A percentile compares a stretch with the other conserved stretches of the same genome.
Conservation (phyloP, 2,113 vertebrate species). For the Arvicanthis niloticus region DNA sequence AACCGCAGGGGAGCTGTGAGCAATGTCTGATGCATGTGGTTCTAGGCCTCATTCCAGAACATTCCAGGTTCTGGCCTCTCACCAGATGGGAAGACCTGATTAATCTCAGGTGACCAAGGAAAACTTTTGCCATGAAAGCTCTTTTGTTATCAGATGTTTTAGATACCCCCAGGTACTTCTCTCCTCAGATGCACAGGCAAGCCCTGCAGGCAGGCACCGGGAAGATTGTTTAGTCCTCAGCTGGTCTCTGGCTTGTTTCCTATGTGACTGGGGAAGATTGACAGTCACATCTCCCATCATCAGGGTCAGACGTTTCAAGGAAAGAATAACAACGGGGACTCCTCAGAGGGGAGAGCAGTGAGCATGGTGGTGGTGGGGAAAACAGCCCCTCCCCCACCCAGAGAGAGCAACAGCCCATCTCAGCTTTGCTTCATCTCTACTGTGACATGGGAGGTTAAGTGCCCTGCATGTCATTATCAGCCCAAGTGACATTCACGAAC, state of each 20-base stretch:
- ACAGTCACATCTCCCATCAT: background rate
- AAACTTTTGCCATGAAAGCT: background rate
- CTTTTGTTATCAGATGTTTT: background rate
- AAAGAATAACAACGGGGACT: background rate
- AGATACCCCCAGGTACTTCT: background rate
- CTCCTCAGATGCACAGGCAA: background rate
- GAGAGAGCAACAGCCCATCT: background rate
- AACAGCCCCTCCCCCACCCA: too few relatives aligned
- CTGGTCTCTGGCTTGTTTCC: background rate
- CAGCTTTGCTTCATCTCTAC: background rate
- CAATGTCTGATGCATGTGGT: background rate
- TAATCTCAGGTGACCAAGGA: background rate
- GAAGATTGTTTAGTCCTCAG: background rate
- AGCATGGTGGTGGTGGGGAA: background rate
- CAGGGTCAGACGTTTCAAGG: background rate
- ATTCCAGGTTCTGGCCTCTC: too few relatives aligned
- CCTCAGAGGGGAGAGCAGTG: background rate
- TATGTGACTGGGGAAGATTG: background rate
- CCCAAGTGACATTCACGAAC: constrained; percentile 67
- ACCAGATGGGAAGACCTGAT: background rate
- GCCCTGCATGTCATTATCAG: constrained; percentile 66
- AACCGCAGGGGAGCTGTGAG: background rate
- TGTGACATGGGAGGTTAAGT: constrained; percentile 52
- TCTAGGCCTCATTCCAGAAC: background rate
- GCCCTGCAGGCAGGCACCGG: background rate